Conservation (phyloP, 2,113 vertebrate genomes). For the Cryptomyrus ogoouensis region DNA sequence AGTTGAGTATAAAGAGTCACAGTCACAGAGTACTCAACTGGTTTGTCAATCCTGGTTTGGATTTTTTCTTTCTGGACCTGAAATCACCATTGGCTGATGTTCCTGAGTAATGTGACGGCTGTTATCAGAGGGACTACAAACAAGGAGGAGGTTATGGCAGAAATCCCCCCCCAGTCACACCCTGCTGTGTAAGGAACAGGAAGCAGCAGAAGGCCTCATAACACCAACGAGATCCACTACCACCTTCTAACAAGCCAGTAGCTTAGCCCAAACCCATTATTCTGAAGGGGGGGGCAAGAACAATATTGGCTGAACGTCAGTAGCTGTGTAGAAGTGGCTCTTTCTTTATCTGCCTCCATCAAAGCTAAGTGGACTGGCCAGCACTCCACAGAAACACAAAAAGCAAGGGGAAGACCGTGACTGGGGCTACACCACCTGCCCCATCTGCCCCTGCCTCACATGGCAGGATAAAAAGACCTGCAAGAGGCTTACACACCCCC, state of each 20-base stretch:
- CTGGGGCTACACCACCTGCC: not conserved
- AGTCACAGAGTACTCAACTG: too few species aligned
- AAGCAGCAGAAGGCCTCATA: not conserved
- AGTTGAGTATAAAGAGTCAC: too few species aligned
- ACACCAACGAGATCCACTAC: not conserved
- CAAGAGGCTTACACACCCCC: not conserved
- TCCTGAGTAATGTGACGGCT: not conserved
- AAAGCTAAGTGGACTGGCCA: not conserved
- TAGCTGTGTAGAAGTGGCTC: not conserved
- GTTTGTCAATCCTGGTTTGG: too few species aligned
- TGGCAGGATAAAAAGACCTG: not conserved
- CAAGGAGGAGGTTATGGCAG: not conserved
- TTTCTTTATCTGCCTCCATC: not conserved
- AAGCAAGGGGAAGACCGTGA: not conserved
- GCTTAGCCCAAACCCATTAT: not conserved
- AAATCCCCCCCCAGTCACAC: not conserved
- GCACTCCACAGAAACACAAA: not conserved
- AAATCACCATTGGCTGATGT: not conserved
- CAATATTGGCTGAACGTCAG: not conserved
- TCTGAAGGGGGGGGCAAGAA: not conserved
- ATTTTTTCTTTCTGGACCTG: too few species aligned
- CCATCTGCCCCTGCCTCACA: slow-evolving; percentile 4
- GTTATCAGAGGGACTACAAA: not conserved
- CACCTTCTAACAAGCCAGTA: not conserved
- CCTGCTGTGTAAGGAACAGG: not conserved